Conservation (phyloP, 2,888 invertebrate species). For the Achlya flavicornis region DNA sequence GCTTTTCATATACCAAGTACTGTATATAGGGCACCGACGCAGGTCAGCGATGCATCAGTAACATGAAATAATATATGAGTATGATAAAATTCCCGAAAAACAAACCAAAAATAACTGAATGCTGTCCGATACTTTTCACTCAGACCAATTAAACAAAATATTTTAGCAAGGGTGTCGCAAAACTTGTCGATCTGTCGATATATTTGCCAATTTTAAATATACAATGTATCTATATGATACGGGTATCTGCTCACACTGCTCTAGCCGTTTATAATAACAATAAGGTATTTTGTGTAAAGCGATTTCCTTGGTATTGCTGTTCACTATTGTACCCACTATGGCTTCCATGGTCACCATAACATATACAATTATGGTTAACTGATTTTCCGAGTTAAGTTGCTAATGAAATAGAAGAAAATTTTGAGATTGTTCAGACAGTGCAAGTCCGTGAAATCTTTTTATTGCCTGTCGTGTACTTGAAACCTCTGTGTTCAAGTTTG, state of each 20-base stretch:
- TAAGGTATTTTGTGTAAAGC: constrained; percentile 66
- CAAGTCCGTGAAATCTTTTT: too few species aligned
- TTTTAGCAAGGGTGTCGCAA: constrained; percentile 54
- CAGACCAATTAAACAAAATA: constrained; percentile 9
- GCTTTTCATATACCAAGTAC: too few species aligned
- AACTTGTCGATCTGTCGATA: constrained; percentile 43
- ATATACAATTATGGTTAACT: constrained; percentile 58
- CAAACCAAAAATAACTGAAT: too few species aligned
- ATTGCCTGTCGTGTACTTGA: too few species aligned
- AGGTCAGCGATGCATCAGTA: too few species aligned
- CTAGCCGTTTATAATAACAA: constrained; percentile 58
- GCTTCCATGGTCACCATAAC: constrained; percentile 51
- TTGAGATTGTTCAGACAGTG: constrained; percentile 23
- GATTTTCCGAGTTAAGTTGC: constrained; percentile 22
- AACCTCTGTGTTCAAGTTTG: neutral
- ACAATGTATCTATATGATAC: constrained; percentile 59
- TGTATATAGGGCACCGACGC: too few species aligned
- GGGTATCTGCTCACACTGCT: constrained; percentile 49
- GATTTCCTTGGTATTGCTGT: constrained; percentile 77
- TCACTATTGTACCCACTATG: constrained; percentile 50
- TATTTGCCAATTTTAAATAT: constrained; percentile 59
- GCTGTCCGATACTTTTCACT: too few species aligned
- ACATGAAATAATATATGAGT: too few species aligned
- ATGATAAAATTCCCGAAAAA: too few species aligned
- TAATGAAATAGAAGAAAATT: constrained; percentile 21